Conservation (phyloP, 2,888 invertebrate species). For the Lithophane socia region DNA sequence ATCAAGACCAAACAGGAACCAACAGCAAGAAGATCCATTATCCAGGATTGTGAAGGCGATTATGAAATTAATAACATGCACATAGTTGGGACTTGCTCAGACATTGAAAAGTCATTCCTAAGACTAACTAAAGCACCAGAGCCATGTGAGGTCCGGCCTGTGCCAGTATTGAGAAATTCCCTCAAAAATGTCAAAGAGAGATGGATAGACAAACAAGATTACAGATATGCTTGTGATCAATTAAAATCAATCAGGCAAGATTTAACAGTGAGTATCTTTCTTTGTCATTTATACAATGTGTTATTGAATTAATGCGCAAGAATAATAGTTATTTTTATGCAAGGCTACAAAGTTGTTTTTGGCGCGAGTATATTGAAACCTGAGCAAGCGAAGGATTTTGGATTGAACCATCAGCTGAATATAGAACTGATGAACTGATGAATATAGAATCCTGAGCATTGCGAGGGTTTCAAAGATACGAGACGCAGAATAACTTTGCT, state of each 20-base stretch:
- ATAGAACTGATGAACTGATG: no score
- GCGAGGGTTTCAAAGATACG: no score
- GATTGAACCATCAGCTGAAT: no score
- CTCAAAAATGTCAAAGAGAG: slow-evolving; percentile 97
- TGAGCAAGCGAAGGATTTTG: no score
- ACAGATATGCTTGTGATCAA: slow-evolving; percentile 99
- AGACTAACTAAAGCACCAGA: slow-evolving; percentile 99
- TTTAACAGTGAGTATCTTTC: slow-evolving; percentile 94
- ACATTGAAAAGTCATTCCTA: slow-evolving; percentile 98
- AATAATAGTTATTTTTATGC: no score
- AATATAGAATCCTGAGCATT: no score
- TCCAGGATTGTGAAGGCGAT: slow-evolving; percentile 92
- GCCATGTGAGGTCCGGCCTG: slow-evolving; percentile 97
- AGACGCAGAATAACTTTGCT: no score
- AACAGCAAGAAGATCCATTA: slow-evolving; percentile 78
- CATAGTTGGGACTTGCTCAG: slow-evolving; percentile 98
- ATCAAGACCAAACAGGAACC: slow-evolving; percentile 77
- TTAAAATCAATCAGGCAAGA: slow-evolving; percentile 99
- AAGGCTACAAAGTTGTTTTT: no score
- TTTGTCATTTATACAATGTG: not conserved
- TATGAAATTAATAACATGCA: slow-evolving; percentile 96
- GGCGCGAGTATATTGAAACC: no score
- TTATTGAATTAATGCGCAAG: no score
- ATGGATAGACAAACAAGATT: slow-evolving; percentile 97
- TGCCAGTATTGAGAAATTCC: slow-evolving; percentile 95